Base-by-base conservation (phyloP, 1,140 invertebrate species). In the Neocloeon triangulifer region DNA sequence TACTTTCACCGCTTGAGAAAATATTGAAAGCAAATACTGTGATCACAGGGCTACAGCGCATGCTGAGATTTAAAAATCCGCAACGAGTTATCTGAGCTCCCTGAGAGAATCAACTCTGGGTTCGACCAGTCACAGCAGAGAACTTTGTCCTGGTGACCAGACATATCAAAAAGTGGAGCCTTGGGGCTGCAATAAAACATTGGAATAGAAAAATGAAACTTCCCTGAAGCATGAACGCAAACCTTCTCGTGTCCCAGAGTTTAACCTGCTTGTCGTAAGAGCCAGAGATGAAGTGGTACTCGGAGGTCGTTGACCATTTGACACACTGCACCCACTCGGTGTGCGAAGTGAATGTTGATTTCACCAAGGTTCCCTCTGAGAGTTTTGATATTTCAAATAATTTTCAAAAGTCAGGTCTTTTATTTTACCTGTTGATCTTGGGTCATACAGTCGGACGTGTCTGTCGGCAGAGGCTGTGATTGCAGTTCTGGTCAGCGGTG, bases 161-260 rank as follows among this genome's bases (percentile, higher is more conserved):
- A 64, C 43, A 98, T 58, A 50, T 97, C 85, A 47, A 80, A 98
- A 0, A 99, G 56, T 2, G 91, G 78, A 7, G 82, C 78, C 50
- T 81, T 84, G 1, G 85, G 73, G 51, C 88, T 85, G 50, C 45
- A 68, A 62, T 47, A 39, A 43, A 50, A 41, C 49, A 43, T 41
- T 35, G 37, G 34, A 23, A 23, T 8, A 23, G 8, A 39, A 38
- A 38, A 35, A 38, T 36, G 10, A n/a, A n/a, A n/a, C n/a, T n/a
- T n/a, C n/a, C n/a, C n/a, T n/a, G 10, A 30, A n/a, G 33, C 26
- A 25, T 27, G 13, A 39, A 13, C 28, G 32, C 6, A 20, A 47
- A 79, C 79, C 77, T 88, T 55, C 91, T 64, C 3, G 70, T 73
- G 50, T 99, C 94, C 94, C 94, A 99, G 20, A 96, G 53, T 56